These are phyloP conservation scores for Labrus mixtus DNA, from an alignment of 2,113 vertebrate genomes.

Conservation along the genomic window DNA sequence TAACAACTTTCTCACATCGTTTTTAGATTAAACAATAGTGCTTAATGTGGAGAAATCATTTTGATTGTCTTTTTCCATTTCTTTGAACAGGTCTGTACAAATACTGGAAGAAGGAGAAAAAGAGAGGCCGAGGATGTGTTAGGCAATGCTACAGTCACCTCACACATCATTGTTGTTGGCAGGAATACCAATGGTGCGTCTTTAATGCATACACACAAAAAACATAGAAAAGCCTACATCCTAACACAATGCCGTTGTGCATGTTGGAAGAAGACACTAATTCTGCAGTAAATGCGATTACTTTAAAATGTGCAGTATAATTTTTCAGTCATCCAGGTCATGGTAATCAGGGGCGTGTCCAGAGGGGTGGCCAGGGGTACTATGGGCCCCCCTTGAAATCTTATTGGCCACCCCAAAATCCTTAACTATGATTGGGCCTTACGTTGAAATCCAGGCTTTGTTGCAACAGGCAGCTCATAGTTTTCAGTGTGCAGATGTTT, in stretches of 20 bases:
- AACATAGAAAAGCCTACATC: background rate
- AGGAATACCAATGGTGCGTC: constrained; percentile 44
- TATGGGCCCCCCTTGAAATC: too few relatives aligned
- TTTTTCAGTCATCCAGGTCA: too few relatives aligned
- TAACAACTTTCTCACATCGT: background rate
- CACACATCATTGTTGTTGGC: constrained; percentile 64
- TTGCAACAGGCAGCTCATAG: too few relatives aligned
- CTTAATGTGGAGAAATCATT: too few relatives aligned
- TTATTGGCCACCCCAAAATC: too few relatives aligned
- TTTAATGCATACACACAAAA: background rate
- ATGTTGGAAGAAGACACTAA: background rate
- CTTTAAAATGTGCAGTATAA: too few relatives aligned
- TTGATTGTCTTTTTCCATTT: background rate
- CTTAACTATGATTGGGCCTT: too few relatives aligned
- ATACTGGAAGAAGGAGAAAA: background rate
- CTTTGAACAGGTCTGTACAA: constrained; percentile 48
- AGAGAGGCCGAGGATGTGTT: constrained; percentile 31
- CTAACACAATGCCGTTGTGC: background rate
- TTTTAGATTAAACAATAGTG: background rate
- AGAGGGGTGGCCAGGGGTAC: too few relatives aligned
- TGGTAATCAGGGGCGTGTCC: too few relatives aligned
- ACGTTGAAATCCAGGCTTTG: too few relatives aligned
- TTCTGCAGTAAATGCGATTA: too few relatives aligned
- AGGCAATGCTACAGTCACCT: constrained; percentile 67
- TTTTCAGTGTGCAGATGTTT: too few relatives aligned